Base-by-base conservation (phyloP, 2,888 invertebrate genomes). In the Erebia epiphron region DNA sequence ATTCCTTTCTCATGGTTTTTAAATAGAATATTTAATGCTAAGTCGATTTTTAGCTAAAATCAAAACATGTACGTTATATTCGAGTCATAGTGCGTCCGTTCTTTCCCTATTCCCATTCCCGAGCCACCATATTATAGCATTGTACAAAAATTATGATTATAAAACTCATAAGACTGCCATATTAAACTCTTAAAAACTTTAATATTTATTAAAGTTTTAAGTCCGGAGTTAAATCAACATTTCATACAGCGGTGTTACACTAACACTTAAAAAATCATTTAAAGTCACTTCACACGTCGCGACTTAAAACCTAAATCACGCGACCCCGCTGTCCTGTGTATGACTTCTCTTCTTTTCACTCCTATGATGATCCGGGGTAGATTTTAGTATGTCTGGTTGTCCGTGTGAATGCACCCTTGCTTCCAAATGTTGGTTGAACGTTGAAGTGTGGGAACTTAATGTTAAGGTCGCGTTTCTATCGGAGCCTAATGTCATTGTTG, bases 341-440 rank as follows among this genome's bases (percentile, higher is more conserved):
- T 66, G 66, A 66, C 78, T 85, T 3, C 93, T 75, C 68, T 93
- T 93, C 84, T 93, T 93, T 7, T 90, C 90, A 52, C 75, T 79
- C 35, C 90, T 79, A 73, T 96, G 96, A 84, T 97, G 97, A 85
- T 97, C 97, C 9, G 97, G 97, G 3, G 97, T 97, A 14, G 97
- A 97, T 84, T 97, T 97, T 57, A 97, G 88, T 78, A 97, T 97
- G 83, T 97, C 97, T 2, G 97, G 97, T 84, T 97, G 96, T 35
- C 95, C 95, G 74, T 94, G 93, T 0, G 92, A 89, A 0, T 89
- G 73, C 0, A 85, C 84, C 7, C 89, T 76, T 0, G 84, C 82
- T 13, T 87, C 88, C 0, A 79, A 76, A 56, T 86, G 85, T 9
- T 83, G 87, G 75, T 66, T 66, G 14, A 88, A 88, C 0, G 88